These are phyloP conservation scores for Morpho deidamia DNA, from an alignment of 2,888 invertebrate genomes.

Conservation along the genomic window DNA sequence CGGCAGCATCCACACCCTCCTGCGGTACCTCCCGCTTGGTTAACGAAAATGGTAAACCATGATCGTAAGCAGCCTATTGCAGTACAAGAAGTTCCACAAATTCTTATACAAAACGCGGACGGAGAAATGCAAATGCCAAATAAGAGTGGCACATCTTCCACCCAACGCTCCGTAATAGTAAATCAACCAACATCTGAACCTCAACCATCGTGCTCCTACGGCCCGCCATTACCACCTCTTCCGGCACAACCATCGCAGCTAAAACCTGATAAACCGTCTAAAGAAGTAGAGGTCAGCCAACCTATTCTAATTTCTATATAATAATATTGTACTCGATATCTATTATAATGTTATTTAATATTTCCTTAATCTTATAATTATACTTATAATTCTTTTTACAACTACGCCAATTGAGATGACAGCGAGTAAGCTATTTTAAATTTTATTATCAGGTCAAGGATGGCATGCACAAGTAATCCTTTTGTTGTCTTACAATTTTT, in stretches of 20 bases:
- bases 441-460: constrained; percentile 71
- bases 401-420: constrained; percentile 51
- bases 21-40: constrained; percentile 65
- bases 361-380: background rate
- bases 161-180: constrained; percentile 35
- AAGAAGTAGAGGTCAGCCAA: constrained; percentile 74
- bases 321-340: background rate
- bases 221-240: constrained; percentile 36
- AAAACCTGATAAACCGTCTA: constrained; percentile 54
- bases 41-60: constrained; percentile 33
- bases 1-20: constrained; percentile 54
- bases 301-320: constrained; percentile 10
- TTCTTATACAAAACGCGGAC: constrained; percentile 52
- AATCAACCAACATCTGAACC: constrained; percentile 40
- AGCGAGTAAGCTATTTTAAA: constrained; percentile 62
- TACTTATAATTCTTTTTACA: constrained; percentile 31
- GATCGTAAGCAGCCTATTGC: constrained; percentile 27
- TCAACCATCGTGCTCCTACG: constrained; percentile 65
- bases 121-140: constrained; percentile 36
- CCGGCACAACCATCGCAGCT: constrained; percentile 44
- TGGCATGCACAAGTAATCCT: constrained; percentile 39
- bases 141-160: constrained; percentile 38
- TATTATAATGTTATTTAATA: background rate
- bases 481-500: constrained; percentile 10
- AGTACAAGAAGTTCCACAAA: constrained; percentile 46